Conservation (phyloP, 2,113 vertebrate genomes). For the Terrapene triunguis region DNA sequence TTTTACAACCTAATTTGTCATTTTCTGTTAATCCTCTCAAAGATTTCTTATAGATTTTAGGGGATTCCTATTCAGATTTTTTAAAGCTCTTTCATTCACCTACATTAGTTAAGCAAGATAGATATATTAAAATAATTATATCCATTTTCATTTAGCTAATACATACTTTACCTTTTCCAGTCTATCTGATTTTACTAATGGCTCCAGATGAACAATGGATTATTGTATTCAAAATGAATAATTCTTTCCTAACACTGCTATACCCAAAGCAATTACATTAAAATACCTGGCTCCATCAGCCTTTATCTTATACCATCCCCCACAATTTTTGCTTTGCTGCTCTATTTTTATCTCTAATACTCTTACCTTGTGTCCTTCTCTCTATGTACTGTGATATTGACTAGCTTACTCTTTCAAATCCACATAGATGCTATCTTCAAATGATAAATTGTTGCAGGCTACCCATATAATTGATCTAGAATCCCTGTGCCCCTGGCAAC, state of each 20-base stretch:
- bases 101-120: conserved; percentile 2
- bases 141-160: conserved; percentile 34
- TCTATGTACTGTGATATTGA: conserved; percentile 67
- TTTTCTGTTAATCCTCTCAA: not conserved
- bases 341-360: conserved; percentile 65
- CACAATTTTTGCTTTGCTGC: not conserved
- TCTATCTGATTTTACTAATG: conserved; percentile 54
- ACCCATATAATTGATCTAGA: conserved; percentile 86
- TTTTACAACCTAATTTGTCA: not conserved
- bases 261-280: conserved; percentile 58
- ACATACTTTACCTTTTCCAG: conserved; percentile 26
- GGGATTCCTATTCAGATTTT: not conserved
- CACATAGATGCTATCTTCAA: conserved; percentile 85
- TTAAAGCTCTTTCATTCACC: not conserved
- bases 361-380: conserved; percentile 61
- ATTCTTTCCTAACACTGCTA: conserved; percentile 19
- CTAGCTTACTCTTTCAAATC: conserved; percentile 70
- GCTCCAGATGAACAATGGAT: conserved; percentile 45
- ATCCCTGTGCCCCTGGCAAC: conserved; percentile 78
- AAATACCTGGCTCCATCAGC: conserved; percentile 39
- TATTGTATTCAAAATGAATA: conserved; percentile 47
- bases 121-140: conserved; percentile 21
- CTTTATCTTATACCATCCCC: not conserved
- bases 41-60: not conserved
- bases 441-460: conserved; percentile 82